Base-by-base conservation (phyloP, 2,888 invertebrate species). In the Eugnorisma glareosa region DNA sequence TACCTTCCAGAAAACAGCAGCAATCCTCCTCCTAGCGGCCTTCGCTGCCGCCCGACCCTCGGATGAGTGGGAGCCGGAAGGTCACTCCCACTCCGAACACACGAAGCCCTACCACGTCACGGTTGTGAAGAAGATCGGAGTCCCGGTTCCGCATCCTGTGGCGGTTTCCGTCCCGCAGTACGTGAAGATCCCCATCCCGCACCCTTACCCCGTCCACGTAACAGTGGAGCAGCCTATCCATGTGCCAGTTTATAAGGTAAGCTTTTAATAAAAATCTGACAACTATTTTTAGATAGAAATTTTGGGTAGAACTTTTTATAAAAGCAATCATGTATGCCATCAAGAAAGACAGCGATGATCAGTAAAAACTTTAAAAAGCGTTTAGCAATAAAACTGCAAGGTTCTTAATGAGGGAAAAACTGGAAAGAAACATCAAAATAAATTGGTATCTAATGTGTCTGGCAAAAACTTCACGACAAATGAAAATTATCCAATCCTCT, bases 201-300 rank as follows among this genome's bases (percentile, higher is more conserved):
- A 98, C 79, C 98, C 98, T 3, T 98, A 98, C 94, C 97, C 98
- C 0, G 98, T 98, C 1, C 98, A 98, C 89, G 97, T 98, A 2
- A 96, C 97, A 1, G 97, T 98, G 64, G 98, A 98, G 77, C 98
- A 98, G 89, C 98, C 98, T 86, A 97, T 98, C 71, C 97, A 97
- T 82, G 97, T 98, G 68, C 98, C 98, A 1, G 97, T 98, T 73
- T 98, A 98, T 91, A 98, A 98, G 95, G 96, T 97, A 89, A 90
- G 88, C n/a, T 37, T 66, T 7, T 40, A 2, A 71, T 0, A 15
- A 11, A 54, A 54, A 11, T n/a, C 51, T 48, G 48, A 8, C 48
- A 24, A 8, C 24, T 48, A 48, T 24, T 24, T 7, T 48, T 1
- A 21, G 8, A 48, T 48, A 24, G 21, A 2, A 0, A 51, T 11